A percentile compares a stretch with the other conserved stretches of the same genome.
Conservation (phyloP, 2,888 invertebrate genomes). For the Patella ulyssiponensis region DNA sequence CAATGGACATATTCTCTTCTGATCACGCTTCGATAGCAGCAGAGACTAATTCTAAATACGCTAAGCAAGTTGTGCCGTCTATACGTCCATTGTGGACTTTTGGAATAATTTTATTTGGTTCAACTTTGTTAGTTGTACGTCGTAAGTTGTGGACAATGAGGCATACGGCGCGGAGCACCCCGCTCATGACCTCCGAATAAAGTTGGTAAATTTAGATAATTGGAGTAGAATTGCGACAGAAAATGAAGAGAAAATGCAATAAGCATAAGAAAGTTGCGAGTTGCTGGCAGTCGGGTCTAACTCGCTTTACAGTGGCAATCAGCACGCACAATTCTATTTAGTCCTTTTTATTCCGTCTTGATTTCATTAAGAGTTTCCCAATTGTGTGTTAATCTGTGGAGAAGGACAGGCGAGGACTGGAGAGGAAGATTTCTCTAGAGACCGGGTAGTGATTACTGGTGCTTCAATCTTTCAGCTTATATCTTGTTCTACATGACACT, state of each 20-base stretch:
- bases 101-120: not conserved
- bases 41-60: not conserved
- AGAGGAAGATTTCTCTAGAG: not conserved
- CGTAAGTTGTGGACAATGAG: not conserved
- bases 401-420: no score
- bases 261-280: not conserved
- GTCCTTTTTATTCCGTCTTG: not conserved
- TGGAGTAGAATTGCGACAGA: not conserved
- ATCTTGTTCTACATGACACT: conserved; percentile 1
- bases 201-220: not conserved
- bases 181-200: not conserved
- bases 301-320: conserved; percentile 4
- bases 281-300: not conserved
- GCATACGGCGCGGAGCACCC: not conserved
- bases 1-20: not conserved
- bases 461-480: not conserved
- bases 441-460: not conserved
- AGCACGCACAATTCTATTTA: conserved; percentile 5
- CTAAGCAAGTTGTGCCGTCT: not conserved
- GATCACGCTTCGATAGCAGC: not conserved
- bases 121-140: not conserved
- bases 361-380: not conserved
- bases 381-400: not conserved
- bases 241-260: conserved; percentile 11
- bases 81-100: not conserved